Evolutionary conservation across 92 coral and sea anemone species (phyloP).

Genomic region (Palythoa heliodiscus): DNA sequence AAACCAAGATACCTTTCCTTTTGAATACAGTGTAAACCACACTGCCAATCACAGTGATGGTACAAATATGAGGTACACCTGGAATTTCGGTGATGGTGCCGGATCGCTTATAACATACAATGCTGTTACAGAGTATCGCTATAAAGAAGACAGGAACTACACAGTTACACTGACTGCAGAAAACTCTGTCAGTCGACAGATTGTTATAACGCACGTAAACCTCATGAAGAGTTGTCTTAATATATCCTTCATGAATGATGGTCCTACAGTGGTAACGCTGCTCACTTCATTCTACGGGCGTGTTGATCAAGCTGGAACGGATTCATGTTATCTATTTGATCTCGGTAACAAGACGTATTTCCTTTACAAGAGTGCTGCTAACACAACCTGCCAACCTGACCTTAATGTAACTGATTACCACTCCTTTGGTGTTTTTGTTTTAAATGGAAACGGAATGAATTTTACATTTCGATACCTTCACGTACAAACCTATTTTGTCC

Average conservation of each 20-base stretch:
- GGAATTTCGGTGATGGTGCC: constrained; percentile 69
- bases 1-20: constrained; percentile 60
- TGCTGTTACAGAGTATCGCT: constrained; percentile 35
- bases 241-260: constrained; percentile 60
- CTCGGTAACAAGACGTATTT: constrained; percentile 68
- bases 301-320: constrained; percentile 69
- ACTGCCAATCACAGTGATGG: constrained; percentile 67
- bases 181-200: constrained; percentile 75
- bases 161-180: constrained; percentile 57
- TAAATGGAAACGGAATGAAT: constrained; percentile 36
- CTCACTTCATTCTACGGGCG: constrained; percentile 53
- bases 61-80: constrained; percentile 65
- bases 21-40: constrained; percentile 63
- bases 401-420: constrained; percentile 38
- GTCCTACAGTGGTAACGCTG: constrained; percentile 53
- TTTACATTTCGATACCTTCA: constrained; percentile 55
- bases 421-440: constrained; percentile 19
- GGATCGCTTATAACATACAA: constrained; percentile 46
- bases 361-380: constrained; percentile 55
- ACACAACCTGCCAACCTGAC: constrained; percentile 58
- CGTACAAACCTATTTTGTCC: constrained; percentile 40
- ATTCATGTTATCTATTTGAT: constrained; percentile 76
- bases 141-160: constrained; percentile 10
- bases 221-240: constrained; percentile 68
- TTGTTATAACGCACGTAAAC: constrained; percentile 37